These are phyloP conservation scores for Myotis davidii DNA, from an alignment of 2,113 vertebrate genomes.

Conservation along the genomic window DNA sequence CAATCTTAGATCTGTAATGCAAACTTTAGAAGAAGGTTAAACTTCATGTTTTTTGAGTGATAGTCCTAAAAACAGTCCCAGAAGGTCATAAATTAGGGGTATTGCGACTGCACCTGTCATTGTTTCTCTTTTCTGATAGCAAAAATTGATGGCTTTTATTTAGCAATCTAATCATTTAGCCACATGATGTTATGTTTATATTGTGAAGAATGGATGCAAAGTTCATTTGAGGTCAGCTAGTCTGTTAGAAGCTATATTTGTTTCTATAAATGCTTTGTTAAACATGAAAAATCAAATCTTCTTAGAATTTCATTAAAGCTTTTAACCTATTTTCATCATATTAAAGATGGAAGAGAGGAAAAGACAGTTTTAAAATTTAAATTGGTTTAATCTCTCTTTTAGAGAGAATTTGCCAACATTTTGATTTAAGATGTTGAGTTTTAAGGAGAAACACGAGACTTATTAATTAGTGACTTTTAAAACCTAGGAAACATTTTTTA, in stretches of 20 bases:
- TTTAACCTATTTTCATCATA: conserved; percentile 69
- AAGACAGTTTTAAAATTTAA: conserved; percentile 64
- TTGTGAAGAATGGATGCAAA: conserved; percentile 67
- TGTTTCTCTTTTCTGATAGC: conserved; percentile 37
- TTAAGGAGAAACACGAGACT: background rate
- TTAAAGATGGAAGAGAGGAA: conserved; percentile 67
- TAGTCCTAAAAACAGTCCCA: background rate
- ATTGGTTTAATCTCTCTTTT: conserved; percentile 62
- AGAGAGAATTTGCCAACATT: conserved; percentile 63
- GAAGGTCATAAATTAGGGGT: conserved; percentile 52
- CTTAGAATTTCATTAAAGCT: conserved; percentile 70
- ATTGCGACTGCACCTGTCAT: background rate
- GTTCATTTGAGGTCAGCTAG: conserved; percentile 63
- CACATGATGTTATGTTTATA: conserved; percentile 41
- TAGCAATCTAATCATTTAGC: conserved; percentile 49
- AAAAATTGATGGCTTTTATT: conserved; percentile 73
- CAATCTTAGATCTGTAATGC: conserved; percentile 53
- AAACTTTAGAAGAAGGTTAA: conserved; percentile 36
- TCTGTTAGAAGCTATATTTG: conserved; percentile 60
- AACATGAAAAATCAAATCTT: conserved; percentile 64
- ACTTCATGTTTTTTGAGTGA: conserved; percentile 21
- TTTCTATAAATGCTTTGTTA: conserved; percentile 62
- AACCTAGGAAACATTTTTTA: background rate
- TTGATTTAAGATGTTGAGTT: conserved; percentile 47
- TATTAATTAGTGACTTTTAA: conserved; percentile 39